Evolutionary conservation across 2,888 invertebrate species (phyloP).

Genomic region (Polymixis flavicincta): DNA sequence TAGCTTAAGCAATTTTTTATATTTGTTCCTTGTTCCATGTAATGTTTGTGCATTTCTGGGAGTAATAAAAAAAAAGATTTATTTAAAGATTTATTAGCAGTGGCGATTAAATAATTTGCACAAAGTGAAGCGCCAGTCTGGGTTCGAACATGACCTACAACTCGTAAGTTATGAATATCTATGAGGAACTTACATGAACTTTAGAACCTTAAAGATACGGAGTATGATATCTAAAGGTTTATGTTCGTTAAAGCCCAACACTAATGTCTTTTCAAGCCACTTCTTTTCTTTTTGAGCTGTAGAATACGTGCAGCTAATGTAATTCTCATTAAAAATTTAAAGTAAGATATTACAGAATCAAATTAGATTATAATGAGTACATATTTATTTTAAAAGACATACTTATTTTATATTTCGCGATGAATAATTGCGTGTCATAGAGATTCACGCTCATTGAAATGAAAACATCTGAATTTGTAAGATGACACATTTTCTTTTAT

Average conservation of each 20-base stretch:
- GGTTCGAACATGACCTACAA: no score
- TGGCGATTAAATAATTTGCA: no score
- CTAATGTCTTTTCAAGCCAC: not conserved
- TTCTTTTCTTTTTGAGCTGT: not conserved
- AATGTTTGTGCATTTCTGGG: no score
- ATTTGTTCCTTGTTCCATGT: no score
- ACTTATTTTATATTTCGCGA: conserved; percentile 6
- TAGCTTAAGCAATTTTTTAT: no score
- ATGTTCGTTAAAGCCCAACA: not conserved
- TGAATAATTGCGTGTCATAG: conserved; percentile 48
- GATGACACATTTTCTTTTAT: conserved; percentile 33
- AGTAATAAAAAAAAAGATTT: no score
- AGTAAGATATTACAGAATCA: not conserved
- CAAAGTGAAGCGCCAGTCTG: no score
- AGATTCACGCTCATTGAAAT: conserved; percentile 34
- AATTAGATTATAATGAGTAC: conserved; percentile 18
- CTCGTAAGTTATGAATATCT: no score
- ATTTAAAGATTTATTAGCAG: no score
- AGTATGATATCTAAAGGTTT: not conserved
- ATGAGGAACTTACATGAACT: no score
- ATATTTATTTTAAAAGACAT: conserved; percentile 11
- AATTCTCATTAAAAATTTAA: not conserved
- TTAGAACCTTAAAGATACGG: not conserved
- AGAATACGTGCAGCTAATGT: not conserved
- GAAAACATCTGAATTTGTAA: conserved; percentile 37